These are phyloP conservation scores for Macrochelys suwanniensis DNA, from an alignment of 2,797 vertebrate species.

Conservation along the genomic window DNA sequence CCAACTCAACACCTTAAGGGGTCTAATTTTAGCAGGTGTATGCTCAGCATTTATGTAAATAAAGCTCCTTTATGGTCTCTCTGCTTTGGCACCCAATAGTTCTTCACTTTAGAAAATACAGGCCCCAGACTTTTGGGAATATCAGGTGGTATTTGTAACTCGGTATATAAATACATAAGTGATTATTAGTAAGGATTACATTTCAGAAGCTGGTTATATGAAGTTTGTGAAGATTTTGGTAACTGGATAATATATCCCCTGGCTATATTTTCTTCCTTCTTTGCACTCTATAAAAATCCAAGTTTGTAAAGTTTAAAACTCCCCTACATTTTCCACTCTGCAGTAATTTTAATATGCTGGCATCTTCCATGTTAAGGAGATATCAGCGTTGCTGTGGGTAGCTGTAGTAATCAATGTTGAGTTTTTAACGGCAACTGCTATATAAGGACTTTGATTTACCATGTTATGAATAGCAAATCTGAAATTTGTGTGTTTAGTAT, in stretches of 20 bases:
- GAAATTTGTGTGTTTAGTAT: background rate
- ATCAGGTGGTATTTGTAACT: background rate
- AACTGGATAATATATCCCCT: background rate
- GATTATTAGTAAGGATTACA: background rate
- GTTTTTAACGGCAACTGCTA: background rate
- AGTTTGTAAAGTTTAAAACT: background rate
- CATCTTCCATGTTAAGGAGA: background rate
- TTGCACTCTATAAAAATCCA: background rate
- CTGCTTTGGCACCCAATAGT: background rate
- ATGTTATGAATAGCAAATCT: background rate
- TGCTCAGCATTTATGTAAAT: background rate
- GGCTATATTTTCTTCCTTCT: background rate
- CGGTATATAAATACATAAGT: background rate
- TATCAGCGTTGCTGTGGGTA: slow-evolving; percentile 15
- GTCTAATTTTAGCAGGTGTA: background rate
- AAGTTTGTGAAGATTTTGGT: background rate
- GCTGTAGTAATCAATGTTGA: background rate
- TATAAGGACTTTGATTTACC: slow-evolving; percentile 17
- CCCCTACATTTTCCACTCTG: background rate
- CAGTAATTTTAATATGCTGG: background rate
- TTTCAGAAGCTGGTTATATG: slow-evolving; percentile 6
- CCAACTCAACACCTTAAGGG: background rate
- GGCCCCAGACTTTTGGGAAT: background rate
- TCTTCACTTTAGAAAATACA: background rate
- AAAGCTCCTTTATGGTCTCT: background rate